A percentile compares a stretch with the other conserved stretches of the same genome.
Evolutionary conservation across 2,113 vertebrate species (phyloP).

Genomic region (Zosterops japonicus): DNA sequence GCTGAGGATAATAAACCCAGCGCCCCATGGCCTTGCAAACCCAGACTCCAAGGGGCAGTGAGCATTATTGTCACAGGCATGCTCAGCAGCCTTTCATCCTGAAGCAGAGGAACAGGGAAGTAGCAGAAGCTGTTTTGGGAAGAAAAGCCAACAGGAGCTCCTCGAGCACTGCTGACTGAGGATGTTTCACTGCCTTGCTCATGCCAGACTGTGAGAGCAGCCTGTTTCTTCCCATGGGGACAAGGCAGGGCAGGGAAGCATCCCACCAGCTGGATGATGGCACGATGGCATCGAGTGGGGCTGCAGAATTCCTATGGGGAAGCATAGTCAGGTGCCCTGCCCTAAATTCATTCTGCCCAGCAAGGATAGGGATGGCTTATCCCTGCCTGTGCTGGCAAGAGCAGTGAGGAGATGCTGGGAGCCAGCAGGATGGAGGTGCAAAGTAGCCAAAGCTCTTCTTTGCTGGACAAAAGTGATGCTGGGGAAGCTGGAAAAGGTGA

Average conservation of each 20-base stretch:
- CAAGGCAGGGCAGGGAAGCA: background rate
- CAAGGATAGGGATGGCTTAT: accelerated
- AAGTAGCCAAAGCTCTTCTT: background rate
- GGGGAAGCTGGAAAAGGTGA: background rate
- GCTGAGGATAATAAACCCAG: conserved; percentile 43
- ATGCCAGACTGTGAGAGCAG: accelerated
- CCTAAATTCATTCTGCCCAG: background rate
- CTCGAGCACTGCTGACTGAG: accelerated
- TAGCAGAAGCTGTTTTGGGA: background rate
- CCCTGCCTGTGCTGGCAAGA: background rate
- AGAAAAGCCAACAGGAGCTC: background rate
- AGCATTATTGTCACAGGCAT: background rate
- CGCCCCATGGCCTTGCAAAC: conserved; percentile 8
- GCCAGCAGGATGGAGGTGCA: background rate
- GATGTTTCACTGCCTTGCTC: background rate
- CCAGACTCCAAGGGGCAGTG: background rate
- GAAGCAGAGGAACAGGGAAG: background rate
- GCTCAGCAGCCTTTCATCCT: background rate
- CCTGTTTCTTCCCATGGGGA: accelerated
- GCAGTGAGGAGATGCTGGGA: background rate
- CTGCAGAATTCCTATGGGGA: background rate
- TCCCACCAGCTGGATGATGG: background rate
- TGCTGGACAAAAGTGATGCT: background rate
- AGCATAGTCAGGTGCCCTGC: too few species aligned
- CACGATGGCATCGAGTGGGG: accelerated